Evolutionary conservation across 2,797 vertebrate genomes (phyloP).

Genomic region (Ambastaia sidthimunki): DNA sequence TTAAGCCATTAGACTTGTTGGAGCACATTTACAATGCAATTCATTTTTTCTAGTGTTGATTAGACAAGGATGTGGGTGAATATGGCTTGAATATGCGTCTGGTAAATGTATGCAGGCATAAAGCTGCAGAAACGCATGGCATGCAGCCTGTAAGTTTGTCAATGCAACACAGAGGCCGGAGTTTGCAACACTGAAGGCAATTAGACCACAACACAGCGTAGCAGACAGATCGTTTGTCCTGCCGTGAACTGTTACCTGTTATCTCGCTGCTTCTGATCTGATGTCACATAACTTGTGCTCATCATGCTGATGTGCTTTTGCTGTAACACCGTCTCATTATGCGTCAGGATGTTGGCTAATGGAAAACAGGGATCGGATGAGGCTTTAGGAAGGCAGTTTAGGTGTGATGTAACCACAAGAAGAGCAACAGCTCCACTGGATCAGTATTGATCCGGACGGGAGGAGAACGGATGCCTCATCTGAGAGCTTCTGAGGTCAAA

Average conservation of each 20-base stretch:
- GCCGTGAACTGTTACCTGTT: conserved; percentile 39
- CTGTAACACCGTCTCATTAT: conserved; percentile 26
- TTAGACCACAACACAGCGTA: background rate
- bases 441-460: conserved; percentile 22
- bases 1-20: too few relatives aligned
- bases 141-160: conserved; percentile 26
- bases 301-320: conserved; percentile 33
- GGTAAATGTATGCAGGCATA: background rate
- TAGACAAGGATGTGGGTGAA: too few relatives aligned
- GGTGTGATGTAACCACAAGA: conserved; percentile 39
- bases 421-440: conserved; percentile 22
- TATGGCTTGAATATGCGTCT: too few relatives aligned
- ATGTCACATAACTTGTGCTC: background rate
- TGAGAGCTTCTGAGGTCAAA: background rate
- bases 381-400: background rate
- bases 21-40: too few relatives aligned
- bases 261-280: conserved; percentile 28
- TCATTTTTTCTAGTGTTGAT: too few relatives aligned
- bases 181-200: conserved; percentile 19
- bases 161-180: conserved; percentile 15
- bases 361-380: conserved; percentile 13
- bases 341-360: background rate
- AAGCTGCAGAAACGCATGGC: background rate
- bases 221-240: conserved; percentile 38
- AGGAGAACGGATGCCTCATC: background rate